Base-by-base conservation (phyloP, 2,113 vertebrate genomes). In the Phalacrocorax brasilianus region DNA sequence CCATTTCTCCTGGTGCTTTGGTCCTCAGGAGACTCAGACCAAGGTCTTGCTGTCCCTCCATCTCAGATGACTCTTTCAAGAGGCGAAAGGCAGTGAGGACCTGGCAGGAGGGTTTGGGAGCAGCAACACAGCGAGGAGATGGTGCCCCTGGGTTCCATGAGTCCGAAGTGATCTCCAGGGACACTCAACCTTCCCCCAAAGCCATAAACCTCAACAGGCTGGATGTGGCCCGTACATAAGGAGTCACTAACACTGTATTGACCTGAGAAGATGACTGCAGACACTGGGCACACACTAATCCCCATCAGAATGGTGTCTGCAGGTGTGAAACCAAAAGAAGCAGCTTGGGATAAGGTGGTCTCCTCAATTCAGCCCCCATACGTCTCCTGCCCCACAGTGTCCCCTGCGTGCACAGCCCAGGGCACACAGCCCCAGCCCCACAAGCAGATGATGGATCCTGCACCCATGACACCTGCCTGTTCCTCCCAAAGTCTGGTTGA, bases 91-190 rank as follows among this genome's bases (percentile, higher is more conserved):
- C 33, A 66, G 44, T 0, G 1, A 80, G 42, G n/a, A 53, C 26
- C 19, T 24, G 49, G 27, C 52, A 82, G 72, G 45, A 72, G 24
- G 11, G 32, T 22, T 82, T 58, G 63, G 71, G 23, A 67, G 35
- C n/a, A 53, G 45, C 1, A 2, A 14, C 1, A 4, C 23, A 50
- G 35, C 1, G 0, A 45, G 47, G 38, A 71, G 65, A 19, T 14
- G 27, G 22, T 33, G 19, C 33, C 24, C 18, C 11, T 33, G 26
- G 26, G 21, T 50, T 85, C 23, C 53, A 10, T 19, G 44, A 56
- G 7, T 7, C 22, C 55, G 20, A 18, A 38, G 38, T 16, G 35
- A 53, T 27, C 71, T 70, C 56, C 44, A 45, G 65, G 56, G 24
- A 63, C 61, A 78, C 68, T 58, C 32, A 42, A 32, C 28, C n/a